Conservation (phyloP, 2,888 invertebrate species). For the Tortrix viridana region DNA sequence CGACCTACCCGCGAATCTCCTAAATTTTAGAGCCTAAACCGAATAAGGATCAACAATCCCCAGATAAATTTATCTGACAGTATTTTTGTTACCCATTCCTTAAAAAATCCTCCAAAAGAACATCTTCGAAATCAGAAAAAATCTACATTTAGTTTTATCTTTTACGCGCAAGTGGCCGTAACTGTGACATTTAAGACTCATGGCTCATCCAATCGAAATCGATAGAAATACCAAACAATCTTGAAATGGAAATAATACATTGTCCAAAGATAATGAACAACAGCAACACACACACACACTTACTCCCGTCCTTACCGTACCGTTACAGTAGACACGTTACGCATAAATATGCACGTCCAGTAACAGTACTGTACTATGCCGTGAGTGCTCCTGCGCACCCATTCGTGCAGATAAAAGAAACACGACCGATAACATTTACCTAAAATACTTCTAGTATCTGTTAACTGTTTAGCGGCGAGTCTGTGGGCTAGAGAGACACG, state of each 20-base stretch:
- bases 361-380: conserved; percentile 78
- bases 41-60: too few relatives aligned
- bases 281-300: conserved; percentile 49
- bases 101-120: too few relatives aligned
- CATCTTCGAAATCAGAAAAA: too few relatives aligned
- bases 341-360: conserved; percentile 80
- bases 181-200: too few relatives aligned
- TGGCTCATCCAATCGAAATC: too few relatives aligned
- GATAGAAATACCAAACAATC: background rate
- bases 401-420: conserved; percentile 57
- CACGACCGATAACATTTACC: conserved; percentile 51
- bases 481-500: too few relatives aligned
- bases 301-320: conserved; percentile 71
- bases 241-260: background rate
- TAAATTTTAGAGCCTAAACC: too few relatives aligned
- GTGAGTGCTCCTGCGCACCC: conserved; percentile 64
- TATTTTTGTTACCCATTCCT: too few relatives aligned
- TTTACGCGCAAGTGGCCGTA: too few relatives aligned
- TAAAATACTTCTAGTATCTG: conserved; percentile 13
- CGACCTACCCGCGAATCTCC: too few relatives aligned
- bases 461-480: background rate
- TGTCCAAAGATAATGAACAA: conserved; percentile 19
- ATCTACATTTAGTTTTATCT: too few relatives aligned
- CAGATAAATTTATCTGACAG: too few relatives aligned
- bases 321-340: conserved; percentile 76